Percentiles rank a stretch among this genome's conserved stretches.
These are phyloP conservation scores for Garra rufa DNA, from an alignment of 2,113 vertebrate genomes.

Conservation along the genomic window DNA sequence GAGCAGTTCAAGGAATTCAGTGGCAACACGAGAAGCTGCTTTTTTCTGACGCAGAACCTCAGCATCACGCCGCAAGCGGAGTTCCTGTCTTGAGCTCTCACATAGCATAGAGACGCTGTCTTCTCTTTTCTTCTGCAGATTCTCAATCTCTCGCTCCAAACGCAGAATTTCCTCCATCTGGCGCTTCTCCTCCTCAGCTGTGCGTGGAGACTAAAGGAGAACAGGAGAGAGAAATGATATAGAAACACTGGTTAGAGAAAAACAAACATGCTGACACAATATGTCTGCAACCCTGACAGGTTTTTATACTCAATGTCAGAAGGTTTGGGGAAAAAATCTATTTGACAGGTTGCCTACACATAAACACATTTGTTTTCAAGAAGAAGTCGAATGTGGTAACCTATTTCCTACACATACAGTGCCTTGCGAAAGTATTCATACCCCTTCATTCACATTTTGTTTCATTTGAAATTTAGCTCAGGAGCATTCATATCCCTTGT, in stretches of 20 bases:
- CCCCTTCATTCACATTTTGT: too few relatives aligned
- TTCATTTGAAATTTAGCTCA: too few relatives aligned
- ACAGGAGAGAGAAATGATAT: not conserved
- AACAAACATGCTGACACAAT: not conserved
- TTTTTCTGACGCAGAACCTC: constrained; percentile 88
- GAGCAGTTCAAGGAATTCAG: constrained; percentile 85
- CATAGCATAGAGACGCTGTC: constrained; percentile 86
- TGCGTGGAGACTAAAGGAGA: not conserved
- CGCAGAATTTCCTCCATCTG: constrained; percentile 92
- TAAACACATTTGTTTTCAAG: too few relatives aligned
- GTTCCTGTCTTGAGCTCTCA: constrained; percentile 83
- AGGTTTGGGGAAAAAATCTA: not conserved
- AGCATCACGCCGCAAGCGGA: constrained; percentile 83
- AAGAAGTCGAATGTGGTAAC: too few relatives aligned
- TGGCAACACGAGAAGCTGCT: constrained; percentile 86
- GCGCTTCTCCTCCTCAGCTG: constrained; percentile 78
- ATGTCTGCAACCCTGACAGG: not conserved
- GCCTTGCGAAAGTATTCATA: too few relatives aligned
- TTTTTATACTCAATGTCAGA: not conserved
- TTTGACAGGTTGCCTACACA: not conserved
- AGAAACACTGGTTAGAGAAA: constrained; percentile 7
- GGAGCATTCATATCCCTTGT: too few relatives aligned
- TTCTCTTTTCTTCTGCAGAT: constrained; percentile 85
- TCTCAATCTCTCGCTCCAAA: constrained; percentile 89
- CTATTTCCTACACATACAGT: too few relatives aligned